These are phyloP conservation scores for Neoniphon sammara DNA, from an alignment of 2,797 vertebrate species.

Conservation along the genomic window DNA sequence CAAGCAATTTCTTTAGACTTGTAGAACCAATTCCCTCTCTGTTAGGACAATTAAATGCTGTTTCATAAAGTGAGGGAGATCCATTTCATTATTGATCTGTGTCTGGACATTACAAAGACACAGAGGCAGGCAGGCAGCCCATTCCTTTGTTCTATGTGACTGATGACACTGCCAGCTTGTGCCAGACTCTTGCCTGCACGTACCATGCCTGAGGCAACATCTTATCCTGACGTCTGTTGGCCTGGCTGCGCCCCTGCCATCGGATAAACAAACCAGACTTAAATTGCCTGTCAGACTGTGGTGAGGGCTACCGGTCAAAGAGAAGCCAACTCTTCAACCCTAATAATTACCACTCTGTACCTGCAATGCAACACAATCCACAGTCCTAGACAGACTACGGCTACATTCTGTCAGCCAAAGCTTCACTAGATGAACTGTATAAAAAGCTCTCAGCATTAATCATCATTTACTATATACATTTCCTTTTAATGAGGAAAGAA, in stretches of 20 bases:
- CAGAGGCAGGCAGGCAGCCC: neutral
- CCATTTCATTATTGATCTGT: slow-evolving; percentile 20
- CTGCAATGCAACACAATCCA: neutral
- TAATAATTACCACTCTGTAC: neutral
- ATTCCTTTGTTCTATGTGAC: slow-evolving; percentile 7
- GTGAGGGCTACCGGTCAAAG: neutral
- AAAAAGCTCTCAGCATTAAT: neutral
- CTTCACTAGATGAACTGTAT: neutral
- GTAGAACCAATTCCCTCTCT: neutral
- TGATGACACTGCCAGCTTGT: slow-evolving; percentile 11
- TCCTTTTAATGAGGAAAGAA: neutral
- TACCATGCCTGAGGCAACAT: neutral
- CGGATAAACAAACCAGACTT: slow-evolving; percentile 3
- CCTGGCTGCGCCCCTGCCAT: neutral
- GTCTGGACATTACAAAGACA: slow-evolving; percentile 20
- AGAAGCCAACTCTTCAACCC: neutral
- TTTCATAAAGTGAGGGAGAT: slow-evolving; percentile 6
- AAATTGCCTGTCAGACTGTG: slow-evolving; percentile 10
- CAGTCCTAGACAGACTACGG: neutral
- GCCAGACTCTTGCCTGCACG: neutral
- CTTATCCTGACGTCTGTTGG: neutral
- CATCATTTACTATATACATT: neutral
- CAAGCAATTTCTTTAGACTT: neutral
- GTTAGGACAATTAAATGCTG: neutral
- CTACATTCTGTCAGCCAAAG: neutral